Percentiles rank a stretch among this genome's conserved stretches.
These are phyloP conservation scores for Peribatodes rhomboidaria DNA, from an alignment of 2,888 invertebrate species.

Conservation along the genomic window DNA sequence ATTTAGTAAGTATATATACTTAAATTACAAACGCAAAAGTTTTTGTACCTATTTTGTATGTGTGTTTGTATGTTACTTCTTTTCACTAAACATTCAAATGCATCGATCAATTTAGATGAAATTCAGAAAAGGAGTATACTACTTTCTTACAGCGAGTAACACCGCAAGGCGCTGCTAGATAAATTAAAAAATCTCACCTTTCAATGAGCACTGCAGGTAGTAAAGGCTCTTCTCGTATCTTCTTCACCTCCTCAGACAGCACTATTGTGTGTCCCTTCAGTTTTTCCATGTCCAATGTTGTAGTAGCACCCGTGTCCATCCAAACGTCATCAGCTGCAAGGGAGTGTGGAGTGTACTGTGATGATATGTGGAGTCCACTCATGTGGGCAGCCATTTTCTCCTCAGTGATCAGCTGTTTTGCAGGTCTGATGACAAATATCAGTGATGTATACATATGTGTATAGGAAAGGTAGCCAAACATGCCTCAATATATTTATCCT, in stretches of 20 bases:
- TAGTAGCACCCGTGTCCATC: slow-evolving; percentile 55
- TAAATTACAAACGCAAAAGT: no score
- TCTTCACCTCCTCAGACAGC: slow-evolving; percentile 91
- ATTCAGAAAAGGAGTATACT: no score
- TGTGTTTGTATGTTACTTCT: no score
- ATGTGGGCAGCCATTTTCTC: slow-evolving; percentile 94
- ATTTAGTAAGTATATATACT: no score
- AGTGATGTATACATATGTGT: no score
- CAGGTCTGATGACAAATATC: slow-evolving; percentile 73
- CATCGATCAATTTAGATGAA: no score
- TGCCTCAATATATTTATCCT: no score
- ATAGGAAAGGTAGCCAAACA: no score
- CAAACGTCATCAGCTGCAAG: slow-evolving; percentile 64
- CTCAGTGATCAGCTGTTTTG: slow-evolving; percentile 93
- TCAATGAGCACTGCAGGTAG: slow-evolving; percentile 89
- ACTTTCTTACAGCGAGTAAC: no score
- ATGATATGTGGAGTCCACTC: slow-evolving; percentile 90
- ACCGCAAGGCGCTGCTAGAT: background rate
- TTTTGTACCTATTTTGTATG: no score
- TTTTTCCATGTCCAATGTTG: slow-evolving; percentile 56
- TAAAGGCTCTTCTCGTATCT: slow-evolving; percentile 88
- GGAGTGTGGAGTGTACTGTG: slow-evolving; percentile 74
- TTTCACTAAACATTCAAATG: no score
- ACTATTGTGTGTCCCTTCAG: slow-evolving; percentile 85
- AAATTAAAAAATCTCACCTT: slow-evolving; percentile 60